Base-by-base conservation (phyloP, 2,113 vertebrate species). In the Misgurnus anguillicaudatus region DNA sequence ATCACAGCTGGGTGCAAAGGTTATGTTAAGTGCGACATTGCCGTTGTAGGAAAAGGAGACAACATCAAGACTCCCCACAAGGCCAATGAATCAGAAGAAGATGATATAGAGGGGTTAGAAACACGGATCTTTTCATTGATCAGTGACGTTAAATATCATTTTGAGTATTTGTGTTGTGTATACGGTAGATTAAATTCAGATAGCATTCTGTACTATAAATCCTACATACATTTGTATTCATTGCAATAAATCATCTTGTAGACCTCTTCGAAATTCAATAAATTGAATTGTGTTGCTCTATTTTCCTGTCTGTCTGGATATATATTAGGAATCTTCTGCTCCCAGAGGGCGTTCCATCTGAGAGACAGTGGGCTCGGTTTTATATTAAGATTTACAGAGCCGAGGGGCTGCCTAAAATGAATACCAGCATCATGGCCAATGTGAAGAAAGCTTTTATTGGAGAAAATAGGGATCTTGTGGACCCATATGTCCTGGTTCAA, bases 351-450 rank as follows among this genome's bases (percentile, higher is more conserved):
- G 95, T 99, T 0, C 97, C 98, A 0, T 60, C 94, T 0, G 97
- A 99, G 84, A 92, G 98, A 58, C 98, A 98, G 86, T 99, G 98
- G 98, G 98, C 97, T 9, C 96, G 96, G 0, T 99, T 96, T 88
- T 98, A 98, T 36, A 72, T 99, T 85, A 98, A 96, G 90, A 92
- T 99, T 83, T 98, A 96, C 84, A 90, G 93, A 2, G 98, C 98
- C 0, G 97, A 99, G 80, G 98, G 98, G 0, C 92, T 99, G 6
- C 98, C 98, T 9, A 93, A 95, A 0, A 99, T 99, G 98, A 99
- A 99, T 92, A 95, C 96, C 61, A 98, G 96, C 93, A 94, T 99
- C 88, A 98, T 99, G 97, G 97, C 98, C 88, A 99, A 99, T 0
- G 91, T 99, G 71, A 99, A 99, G 88, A 99, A 99, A 90, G 98